Percentiles rank a stretch among this genome's conserved stretches.
Conservation (phyloP, 2,888 invertebrate genomes). For the Helicoverpa assulta region DNA sequence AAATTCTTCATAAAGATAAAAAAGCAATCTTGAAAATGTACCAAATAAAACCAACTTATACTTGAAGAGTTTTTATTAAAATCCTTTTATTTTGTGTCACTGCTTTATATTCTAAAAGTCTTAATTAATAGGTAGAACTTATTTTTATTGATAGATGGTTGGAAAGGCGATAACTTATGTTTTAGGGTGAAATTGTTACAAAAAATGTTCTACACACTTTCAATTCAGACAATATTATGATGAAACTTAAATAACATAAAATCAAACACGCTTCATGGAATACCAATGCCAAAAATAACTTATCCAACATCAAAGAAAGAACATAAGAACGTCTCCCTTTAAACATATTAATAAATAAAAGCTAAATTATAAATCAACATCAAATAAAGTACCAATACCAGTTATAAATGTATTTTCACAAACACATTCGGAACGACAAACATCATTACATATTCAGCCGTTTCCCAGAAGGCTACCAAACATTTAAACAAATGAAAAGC, state of each 20-base stretch:
- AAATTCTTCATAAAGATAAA: slow-evolving; percentile 17
- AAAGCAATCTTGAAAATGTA: slow-evolving; percentile 20
- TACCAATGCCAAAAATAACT: neutral
- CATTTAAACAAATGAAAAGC: slow-evolving; percentile 17
- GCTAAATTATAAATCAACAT: neutral
- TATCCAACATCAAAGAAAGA: neutral
- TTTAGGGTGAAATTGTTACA: neutral
- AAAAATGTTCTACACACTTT: neutral
- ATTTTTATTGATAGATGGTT: slow-evolving; percentile 32
- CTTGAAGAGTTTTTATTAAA: slow-evolving; percentile 61
- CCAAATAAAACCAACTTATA: slow-evolving; percentile 50
- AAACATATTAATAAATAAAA: neutral
- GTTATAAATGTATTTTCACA: slow-evolving; percentile 17
- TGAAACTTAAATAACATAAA: too few species aligned
- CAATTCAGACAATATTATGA: neutral
- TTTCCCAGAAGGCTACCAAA: slow-evolving; percentile 22
- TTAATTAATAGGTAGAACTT: slow-evolving; percentile 53
- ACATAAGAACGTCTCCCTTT: neutral
- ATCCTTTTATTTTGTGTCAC: slow-evolving; percentile 54
- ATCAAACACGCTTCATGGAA: too few species aligned
- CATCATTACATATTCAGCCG: slow-evolving; percentile 34
- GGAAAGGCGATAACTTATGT: slow-evolving; percentile 16
- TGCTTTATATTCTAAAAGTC: slow-evolving; percentile 53
- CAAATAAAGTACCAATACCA: neutral
- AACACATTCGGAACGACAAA: slow-evolving; percentile 24